A percentile compares a stretch with the other conserved stretches of the same genome.
Evolutionary conservation across 2,888 invertebrate genomes (phyloP).

Genomic region (Brachylomia viminalis): DNA sequence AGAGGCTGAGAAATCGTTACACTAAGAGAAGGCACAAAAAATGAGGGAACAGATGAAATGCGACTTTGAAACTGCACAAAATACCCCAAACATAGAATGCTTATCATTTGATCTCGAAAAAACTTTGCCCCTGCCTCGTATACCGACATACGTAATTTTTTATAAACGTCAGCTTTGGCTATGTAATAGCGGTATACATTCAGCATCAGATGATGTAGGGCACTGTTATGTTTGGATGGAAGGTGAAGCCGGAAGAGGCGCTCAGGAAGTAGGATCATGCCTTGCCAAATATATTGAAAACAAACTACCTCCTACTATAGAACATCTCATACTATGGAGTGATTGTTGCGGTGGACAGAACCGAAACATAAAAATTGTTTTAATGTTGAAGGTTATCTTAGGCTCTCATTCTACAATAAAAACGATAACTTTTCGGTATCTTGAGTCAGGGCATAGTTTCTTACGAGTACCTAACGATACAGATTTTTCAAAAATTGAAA

Average conservation of each 20-base stretch:
- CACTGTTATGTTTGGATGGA: constrained; percentile 47
- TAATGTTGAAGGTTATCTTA: constrained; percentile 47
- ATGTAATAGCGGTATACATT: constrained; percentile 46
- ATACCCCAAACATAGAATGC: constrained; percentile 19
- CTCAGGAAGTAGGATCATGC: constrained; percentile 54
- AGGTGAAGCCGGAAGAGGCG: constrained; percentile 51
- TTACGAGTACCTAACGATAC: constrained; percentile 54
- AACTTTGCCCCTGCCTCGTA: constrained; percentile 38
- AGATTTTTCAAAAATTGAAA: constrained; percentile 50
- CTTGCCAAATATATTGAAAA: constrained; percentile 24
- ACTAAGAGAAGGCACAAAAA: constrained; percentile 33
- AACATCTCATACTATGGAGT: constrained; percentile 39
- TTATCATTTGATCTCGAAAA: constrained; percentile 49
- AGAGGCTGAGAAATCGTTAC: constrained; percentile 29
- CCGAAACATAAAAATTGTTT: constrained; percentile 45
- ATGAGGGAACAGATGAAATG: constrained; percentile 21
- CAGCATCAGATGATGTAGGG: constrained; percentile 34
- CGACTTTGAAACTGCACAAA: constrained; percentile 9
- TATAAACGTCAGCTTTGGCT: constrained; percentile 51
- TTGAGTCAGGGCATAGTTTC: constrained; percentile 52
- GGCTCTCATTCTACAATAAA: constrained; percentile 30
- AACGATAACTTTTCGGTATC: constrained; percentile 35
- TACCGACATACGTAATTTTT: constrained; percentile 40
- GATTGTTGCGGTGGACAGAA: constrained; percentile 56
- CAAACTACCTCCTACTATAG: constrained; percentile 8